phyloP scores from a whole-genome alignment of 2,113 vertebrate species.

The Abramis brama region DNA sequence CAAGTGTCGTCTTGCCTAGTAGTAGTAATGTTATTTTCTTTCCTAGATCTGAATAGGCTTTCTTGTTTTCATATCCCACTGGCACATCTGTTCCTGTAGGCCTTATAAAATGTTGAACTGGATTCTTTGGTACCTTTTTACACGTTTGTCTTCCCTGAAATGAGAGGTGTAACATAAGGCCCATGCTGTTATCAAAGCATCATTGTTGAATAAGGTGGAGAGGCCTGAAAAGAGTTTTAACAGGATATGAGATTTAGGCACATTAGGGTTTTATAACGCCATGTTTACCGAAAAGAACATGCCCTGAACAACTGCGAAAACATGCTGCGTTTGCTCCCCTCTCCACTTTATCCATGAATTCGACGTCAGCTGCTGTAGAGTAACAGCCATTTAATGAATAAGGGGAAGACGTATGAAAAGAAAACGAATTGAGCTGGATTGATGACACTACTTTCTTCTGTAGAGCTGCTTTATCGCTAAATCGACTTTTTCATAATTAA shows the following conservation, averaged over 20 bases:
- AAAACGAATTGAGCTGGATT: too few relatives aligned
- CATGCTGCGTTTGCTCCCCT: constrained; percentile 18
- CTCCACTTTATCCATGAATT: constrained; percentile 32
- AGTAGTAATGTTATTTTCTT: background rate
- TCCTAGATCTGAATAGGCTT: background rate
- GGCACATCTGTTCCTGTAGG: constrained; percentile 29
- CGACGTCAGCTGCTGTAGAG: constrained; percentile 47
- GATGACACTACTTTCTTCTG: too few relatives aligned
- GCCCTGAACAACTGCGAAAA: constrained; percentile 31
- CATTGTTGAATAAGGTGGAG: background rate
- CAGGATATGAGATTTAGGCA: constrained; percentile 8
- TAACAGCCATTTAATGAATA: constrained; percentile 60
- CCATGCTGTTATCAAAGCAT: constrained; percentile 35
- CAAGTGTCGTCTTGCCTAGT: background rate
- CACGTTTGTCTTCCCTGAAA: constrained; percentile 2
- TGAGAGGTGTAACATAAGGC: constrained; percentile 29
- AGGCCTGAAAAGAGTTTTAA: constrained; percentile 20
- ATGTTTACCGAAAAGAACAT: background rate
- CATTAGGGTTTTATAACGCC: constrained; percentile 30
- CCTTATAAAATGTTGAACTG: constrained; percentile 5
- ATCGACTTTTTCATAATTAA: too few relatives aligned
- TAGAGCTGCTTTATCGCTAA: too few relatives aligned
- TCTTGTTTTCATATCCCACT: background rate
- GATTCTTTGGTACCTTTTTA: constrained; percentile 20
- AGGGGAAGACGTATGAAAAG: background rate